phyloP scores from a whole-genome alignment of 2,888 invertebrate genomes.

The Megamerina dolium region DNA sequence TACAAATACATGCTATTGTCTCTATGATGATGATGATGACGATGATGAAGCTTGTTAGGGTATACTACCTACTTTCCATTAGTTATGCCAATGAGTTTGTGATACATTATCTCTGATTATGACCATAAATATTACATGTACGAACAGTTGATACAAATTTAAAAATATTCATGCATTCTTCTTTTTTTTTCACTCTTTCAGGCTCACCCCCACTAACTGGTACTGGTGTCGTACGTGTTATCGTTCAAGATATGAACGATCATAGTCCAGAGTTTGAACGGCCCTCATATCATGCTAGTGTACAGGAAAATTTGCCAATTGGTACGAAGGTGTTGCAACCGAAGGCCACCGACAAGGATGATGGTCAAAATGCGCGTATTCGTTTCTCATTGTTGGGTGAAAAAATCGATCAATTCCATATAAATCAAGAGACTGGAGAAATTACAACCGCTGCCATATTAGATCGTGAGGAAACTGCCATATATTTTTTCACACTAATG shows the following conservation, averaged over 20 bases:
- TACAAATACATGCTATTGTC: no score
- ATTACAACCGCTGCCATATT: conserved; percentile 67
- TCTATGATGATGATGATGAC: no score
- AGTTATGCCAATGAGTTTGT: no score
- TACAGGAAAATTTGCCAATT: conserved; percentile 75
- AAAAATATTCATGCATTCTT: not conserved
- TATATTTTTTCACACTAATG: conserved; percentile 76
- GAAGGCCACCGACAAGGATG: conserved; percentile 73
- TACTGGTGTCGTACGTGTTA: conserved; percentile 80
- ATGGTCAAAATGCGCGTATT: conserved; percentile 79
- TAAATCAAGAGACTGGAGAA: conserved; percentile 72
- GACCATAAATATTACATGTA: not conserved
- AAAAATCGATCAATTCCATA: conserved; percentile 71
- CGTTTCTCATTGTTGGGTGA: conserved; percentile 80
- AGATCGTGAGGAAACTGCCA: conserved; percentile 72
- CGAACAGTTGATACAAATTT: not conserved
- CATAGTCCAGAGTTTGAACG: conserved; percentile 83
- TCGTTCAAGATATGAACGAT: conserved; percentile 92
- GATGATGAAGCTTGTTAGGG: no score
- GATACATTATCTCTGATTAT: no score
- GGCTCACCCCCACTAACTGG: conserved; percentile 90
- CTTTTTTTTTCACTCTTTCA: conserved; percentile 48
- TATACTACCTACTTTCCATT: no score
- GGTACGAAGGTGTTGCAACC: conserved; percentile 74
- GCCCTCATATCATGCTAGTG: conserved; percentile 69